phyloP scores from a whole-genome alignment of 2,797 vertebrate genomes.

The Brotula barbata region DNA sequence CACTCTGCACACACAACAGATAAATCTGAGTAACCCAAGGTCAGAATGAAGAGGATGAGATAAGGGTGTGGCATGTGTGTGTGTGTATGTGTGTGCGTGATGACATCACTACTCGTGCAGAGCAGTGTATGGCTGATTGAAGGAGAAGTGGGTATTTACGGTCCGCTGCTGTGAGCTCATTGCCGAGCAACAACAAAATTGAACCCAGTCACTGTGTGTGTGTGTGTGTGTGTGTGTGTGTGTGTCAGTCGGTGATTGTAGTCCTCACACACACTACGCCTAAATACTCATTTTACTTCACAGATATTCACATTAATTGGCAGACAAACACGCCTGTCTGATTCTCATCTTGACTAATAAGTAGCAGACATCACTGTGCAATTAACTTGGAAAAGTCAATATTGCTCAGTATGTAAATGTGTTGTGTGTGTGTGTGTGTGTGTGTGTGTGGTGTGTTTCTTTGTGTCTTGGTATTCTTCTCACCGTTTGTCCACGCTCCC shows the following conservation, averaged over 20 bases:
- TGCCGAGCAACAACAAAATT: slow-evolving; percentile 69
- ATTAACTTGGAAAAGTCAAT: too few species aligned
- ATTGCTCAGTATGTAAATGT: too few species aligned
- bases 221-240: slow-evolving; percentile 6
- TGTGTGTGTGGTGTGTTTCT: too few species aligned
- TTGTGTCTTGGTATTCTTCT: too few species aligned
- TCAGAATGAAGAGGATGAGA: slow-evolving; percentile 60
- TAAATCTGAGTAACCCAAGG: slow-evolving; percentile 51
- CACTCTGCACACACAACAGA: slow-evolving; percentile 11
- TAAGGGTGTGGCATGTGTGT: slow-evolving; percentile 21
- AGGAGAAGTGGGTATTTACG: slow-evolving; percentile 78
- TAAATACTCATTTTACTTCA: slow-evolving; percentile 1
- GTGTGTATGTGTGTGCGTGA: slow-evolving; percentile 44
- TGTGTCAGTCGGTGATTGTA: slow-evolving; percentile 5
- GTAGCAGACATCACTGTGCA: too few species aligned
- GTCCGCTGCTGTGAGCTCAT: slow-evolving; percentile 73
- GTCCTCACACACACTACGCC: slow-evolving; percentile 9
- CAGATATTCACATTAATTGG: slow-evolving; percentile 21
- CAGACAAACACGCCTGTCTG: slow-evolving; percentile 21
- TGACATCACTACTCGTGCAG: slow-evolving; percentile 87
- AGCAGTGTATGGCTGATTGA: slow-evolving; percentile 78
- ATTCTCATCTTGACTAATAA: slow-evolving; percentile 4
- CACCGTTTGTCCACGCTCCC: too few species aligned
- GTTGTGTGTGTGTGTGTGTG: too few species aligned
- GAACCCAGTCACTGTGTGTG: slow-evolving; percentile 42